Conservation (phyloP, 2,113 vertebrate species). For the Erinaceus europaeus region DNA sequence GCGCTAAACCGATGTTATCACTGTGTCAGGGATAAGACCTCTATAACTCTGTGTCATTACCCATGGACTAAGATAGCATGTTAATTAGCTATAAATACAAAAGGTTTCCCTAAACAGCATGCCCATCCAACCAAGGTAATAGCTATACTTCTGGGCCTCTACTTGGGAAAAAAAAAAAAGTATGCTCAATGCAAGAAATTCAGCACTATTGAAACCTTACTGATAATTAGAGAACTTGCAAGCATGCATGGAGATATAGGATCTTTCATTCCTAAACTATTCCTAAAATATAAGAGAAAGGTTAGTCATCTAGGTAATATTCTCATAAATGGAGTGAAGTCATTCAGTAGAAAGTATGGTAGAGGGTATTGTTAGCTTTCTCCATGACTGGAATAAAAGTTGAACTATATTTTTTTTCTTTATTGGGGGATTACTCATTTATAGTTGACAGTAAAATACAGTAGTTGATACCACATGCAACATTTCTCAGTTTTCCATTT, state of each 20-base stretch:
- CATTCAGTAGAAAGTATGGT: neutral
- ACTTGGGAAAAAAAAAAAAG: constrained; percentile 12
- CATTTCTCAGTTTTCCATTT: too few species aligned
- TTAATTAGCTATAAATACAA: neutral
- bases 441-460: too few species aligned
- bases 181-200: neutral
- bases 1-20: neutral
- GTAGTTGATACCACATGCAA: too few species aligned
- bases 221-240: neutral
- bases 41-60: neutral
- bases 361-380: neutral
- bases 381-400: too few species aligned
- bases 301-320: neutral
- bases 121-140: neutral
- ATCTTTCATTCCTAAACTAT: neutral
- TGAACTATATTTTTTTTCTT: too few species aligned
- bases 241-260: neutral
- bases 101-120: neutral
- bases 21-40: neutral
- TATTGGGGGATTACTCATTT: too few species aligned
- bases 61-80: neutral
- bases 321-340: neutral
- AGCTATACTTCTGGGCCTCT: neutral
- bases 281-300: neutral
- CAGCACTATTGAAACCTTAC: neutral